These are phyloP conservation scores for Metacarcinus magister DNA, from an alignment of 2,888 invertebrate species.

Conservation along the genomic window DNA sequence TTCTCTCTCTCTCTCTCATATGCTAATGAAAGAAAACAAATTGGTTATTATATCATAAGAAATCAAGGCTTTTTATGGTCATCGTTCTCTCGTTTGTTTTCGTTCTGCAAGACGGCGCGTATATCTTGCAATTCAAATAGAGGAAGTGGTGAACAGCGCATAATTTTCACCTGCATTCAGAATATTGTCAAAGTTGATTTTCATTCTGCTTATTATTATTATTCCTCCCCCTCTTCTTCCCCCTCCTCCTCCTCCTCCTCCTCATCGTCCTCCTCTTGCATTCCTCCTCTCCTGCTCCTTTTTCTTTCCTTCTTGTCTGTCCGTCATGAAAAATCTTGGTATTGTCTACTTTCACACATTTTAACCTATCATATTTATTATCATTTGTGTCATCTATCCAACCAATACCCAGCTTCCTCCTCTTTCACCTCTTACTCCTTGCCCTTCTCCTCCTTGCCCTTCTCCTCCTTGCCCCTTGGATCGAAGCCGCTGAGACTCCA, in stretches of 20 bases:
- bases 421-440: not conserved
- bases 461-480: not conserved
- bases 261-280: not conserved
- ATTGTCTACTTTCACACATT: not conserved
- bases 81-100: not conserved
- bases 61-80: not conserved
- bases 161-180: not conserved
- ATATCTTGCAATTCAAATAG: not conserved
- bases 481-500: not conserved
- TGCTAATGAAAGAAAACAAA: not conserved
- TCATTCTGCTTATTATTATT: not conserved
- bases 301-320: not conserved
- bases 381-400: not conserved
- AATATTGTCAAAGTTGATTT: not conserved
- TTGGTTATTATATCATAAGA: not conserved
- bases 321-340: too few relatives aligned
- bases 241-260: not conserved
- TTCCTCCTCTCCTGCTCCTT: not conserved
- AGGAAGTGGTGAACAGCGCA: not conserved
- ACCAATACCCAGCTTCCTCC: not conserved
- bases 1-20: conserved; percentile 40
- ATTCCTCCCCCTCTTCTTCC: not conserved
- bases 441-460: not conserved
- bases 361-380: not conserved
- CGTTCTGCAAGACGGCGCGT: not conserved